A percentile compares a stretch with the other conserved stretches of the same genome.
Evolutionary conservation across 2,113 vertebrate genomes (phyloP).

Genomic region (Seriola quinqueradiata): DNA sequence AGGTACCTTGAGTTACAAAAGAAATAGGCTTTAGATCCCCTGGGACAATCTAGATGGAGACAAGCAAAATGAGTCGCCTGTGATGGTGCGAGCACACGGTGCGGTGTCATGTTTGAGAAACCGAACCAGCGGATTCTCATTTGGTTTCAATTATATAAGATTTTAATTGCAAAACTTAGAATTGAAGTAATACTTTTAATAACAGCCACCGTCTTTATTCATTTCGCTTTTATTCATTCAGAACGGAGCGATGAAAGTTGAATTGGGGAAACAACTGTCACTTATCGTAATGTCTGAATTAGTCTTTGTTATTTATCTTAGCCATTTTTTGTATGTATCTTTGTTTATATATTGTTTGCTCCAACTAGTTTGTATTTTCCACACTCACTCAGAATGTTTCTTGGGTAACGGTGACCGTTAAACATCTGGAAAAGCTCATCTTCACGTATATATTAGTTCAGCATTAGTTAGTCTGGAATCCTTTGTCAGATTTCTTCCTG

Average conservation of each 20-base stretch:
- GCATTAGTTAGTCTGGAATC: too few relatives aligned
- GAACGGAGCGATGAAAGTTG: background rate
- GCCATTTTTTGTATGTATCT: too few relatives aligned
- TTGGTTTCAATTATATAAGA: constrained; percentile 30
- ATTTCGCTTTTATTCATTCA: background rate
- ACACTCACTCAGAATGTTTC: too few relatives aligned
- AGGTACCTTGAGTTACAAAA: constrained; percentile 27
- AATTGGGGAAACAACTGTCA: too few relatives aligned
- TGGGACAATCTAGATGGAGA: constrained; percentile 42
- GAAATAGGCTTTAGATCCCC: constrained; percentile 26
- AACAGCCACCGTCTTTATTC: background rate
- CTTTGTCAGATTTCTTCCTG: too few relatives aligned
- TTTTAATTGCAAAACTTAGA: constrained; percentile 16
- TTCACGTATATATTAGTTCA: too few relatives aligned
- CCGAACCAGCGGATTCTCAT: constrained; percentile 27
- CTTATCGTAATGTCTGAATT: too few relatives aligned
- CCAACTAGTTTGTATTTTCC: too few relatives aligned
- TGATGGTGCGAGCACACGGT: background rate
- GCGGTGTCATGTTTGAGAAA: background rate
- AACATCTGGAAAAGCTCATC: too few relatives aligned
- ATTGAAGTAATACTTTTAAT: background rate
- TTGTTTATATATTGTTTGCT: too few relatives aligned
- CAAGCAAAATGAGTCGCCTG: constrained; percentile 38
- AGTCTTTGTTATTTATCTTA: too few relatives aligned
- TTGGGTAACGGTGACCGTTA: too few relatives aligned